phyloP scores from a whole-genome alignment of 2,113 vertebrate species.

The Chaetorhynchus papuensis region DNA sequence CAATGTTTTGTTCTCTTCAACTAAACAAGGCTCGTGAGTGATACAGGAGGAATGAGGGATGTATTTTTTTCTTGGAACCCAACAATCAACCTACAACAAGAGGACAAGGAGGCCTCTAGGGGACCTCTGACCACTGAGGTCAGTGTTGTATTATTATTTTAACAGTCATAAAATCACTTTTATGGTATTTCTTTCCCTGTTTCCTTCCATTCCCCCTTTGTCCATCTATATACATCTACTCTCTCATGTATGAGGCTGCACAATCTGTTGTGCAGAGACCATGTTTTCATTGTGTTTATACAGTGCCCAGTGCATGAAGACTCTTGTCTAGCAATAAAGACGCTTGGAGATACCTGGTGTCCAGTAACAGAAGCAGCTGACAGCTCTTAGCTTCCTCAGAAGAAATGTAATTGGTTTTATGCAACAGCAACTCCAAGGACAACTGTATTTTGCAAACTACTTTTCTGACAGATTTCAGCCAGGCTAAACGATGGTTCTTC shows the following conservation, averaged over 20 bases:
- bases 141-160: background rate
- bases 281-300: background rate
- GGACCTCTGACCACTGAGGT: background rate
- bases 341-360: background rate
- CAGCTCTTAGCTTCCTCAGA: background rate
- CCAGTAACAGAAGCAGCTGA: background rate
- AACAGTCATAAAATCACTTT: background rate
- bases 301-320: background rate
- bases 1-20: background rate
- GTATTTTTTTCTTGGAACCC: background rate
- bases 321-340: background rate
- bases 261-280: background rate
- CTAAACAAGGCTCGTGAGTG: background rate
- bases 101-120: background rate
- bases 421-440: background rate
- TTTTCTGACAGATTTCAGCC: background rate
- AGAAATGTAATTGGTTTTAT: background rate
- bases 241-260: background rate
- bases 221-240: background rate
- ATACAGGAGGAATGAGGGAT: background rate
- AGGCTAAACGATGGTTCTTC: background rate
- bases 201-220: background rate
- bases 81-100: background rate
- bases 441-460: background rate
- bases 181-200: background rate